Conservation (phyloP, 2,888 invertebrate genomes). For the Cheilosia vulpina region DNA sequence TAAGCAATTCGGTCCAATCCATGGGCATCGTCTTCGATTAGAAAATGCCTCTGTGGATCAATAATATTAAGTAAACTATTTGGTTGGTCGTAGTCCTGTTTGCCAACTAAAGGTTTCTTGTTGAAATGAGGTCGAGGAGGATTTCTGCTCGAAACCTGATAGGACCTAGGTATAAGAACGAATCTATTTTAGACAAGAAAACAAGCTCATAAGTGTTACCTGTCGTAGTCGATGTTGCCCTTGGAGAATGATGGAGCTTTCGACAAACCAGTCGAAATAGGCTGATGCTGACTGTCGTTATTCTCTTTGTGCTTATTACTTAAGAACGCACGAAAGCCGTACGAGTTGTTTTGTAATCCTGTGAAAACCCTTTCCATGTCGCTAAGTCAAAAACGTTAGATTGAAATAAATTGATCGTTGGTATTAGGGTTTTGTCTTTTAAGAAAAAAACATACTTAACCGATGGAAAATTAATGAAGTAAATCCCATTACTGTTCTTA, state of each 20-base stretch:
- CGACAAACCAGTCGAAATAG: neutral
- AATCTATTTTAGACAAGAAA: neutral
- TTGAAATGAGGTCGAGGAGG: slow-evolving; percentile 77
- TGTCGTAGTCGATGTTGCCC: slow-evolving; percentile 72
- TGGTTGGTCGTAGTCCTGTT: slow-evolving; percentile 74
- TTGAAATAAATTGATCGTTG: neutral
- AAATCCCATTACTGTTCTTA: slow-evolving; percentile 2
- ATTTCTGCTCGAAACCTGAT: slow-evolving; percentile 76
- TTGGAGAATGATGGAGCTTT: slow-evolving; percentile 19
- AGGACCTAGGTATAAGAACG: slow-evolving; percentile 66
- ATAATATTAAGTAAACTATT: slow-evolving; percentile 71
- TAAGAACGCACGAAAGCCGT: slow-evolving; percentile 75
- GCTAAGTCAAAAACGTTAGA: slow-evolving; percentile 40
- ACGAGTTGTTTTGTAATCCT: slow-evolving; percentile 75
- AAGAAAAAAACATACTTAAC: slow-evolving; percentile 44
- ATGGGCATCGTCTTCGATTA: slow-evolving; percentile 78
- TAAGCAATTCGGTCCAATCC: slow-evolving; percentile 77
- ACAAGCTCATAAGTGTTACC: slow-evolving; percentile 19
- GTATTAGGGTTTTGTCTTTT: neutral
- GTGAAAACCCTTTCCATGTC: slow-evolving; percentile 78
- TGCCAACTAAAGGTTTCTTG: slow-evolving; percentile 70
- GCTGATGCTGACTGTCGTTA: slow-evolving; percentile 19
- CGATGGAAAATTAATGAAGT: slow-evolving; percentile 47
- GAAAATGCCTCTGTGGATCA: slow-evolving; percentile 77
- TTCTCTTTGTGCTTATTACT: slow-evolving; percentile 42